Evolutionary conservation across 2,797 vertebrate genomes (phyloP).

Genomic region (Neomorphus geoffroyi): DNA sequence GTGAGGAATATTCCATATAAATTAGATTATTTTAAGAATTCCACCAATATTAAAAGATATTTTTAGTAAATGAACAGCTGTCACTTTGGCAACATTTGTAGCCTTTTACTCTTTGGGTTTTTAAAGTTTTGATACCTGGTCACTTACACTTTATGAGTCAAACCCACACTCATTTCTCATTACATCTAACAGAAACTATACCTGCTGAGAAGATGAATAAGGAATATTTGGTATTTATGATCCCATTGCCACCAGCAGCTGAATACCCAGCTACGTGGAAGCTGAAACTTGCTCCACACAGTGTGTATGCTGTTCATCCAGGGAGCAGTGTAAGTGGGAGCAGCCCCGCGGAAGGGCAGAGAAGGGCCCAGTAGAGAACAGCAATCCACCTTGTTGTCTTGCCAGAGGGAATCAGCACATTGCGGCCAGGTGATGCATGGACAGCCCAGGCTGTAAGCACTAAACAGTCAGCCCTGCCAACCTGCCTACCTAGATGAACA

Average conservation of each 20-base stretch:
- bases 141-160: constrained; percentile 16
- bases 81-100: constrained; percentile 45
- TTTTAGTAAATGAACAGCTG: constrained; percentile 78
- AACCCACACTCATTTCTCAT: neutral
- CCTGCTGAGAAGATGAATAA: constrained; percentile 16
- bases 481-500: neutral
- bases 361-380: neutral
- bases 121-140: neutral
- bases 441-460: neutral
- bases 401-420: neutral
- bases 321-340: neutral
- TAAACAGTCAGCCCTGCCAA: neutral
- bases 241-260: neutral
- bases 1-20: constrained; percentile 74
- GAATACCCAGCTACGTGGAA: neutral
- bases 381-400: neutral
- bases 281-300: neutral
- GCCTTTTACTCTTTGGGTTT: neutral
- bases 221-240: neutral
- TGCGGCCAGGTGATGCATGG: neutral
- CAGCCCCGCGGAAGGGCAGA: neutral
- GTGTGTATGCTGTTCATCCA: neutral
- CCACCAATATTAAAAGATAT: constrained; percentile 73
- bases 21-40: constrained; percentile 79
- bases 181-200: neutral